Percentiles rank a stretch among this genome's conserved stretches.
Evolutionary conservation across 2,113 vertebrate species (phyloP).

Genomic region (Rhineura floridana): DNA sequence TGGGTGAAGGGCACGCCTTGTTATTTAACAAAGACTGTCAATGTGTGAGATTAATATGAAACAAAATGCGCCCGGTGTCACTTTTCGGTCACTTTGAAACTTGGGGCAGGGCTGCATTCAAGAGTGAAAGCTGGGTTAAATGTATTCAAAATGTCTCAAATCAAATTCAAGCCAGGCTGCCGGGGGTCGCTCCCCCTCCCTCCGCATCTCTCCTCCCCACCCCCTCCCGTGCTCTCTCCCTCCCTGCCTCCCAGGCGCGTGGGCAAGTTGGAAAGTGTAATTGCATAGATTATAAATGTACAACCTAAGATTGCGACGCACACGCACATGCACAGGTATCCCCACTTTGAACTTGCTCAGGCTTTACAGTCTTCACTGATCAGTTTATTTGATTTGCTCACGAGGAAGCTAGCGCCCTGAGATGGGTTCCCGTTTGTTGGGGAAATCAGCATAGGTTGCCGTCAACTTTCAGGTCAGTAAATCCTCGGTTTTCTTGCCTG

Average conservation of each 20-base stretch:
- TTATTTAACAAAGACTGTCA: constrained; percentile 99
- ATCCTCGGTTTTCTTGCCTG: constrained; percentile 28
- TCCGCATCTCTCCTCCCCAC: not conserved
- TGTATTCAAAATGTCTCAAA: constrained; percentile 83
- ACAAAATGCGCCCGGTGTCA: constrained; percentile 98
- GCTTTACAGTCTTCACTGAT: constrained; percentile 60
- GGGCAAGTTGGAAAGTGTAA: constrained; percentile 67
- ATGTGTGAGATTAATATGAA: constrained; percentile 99
- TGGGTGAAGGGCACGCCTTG: constrained; percentile 95
- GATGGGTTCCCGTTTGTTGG: constrained; percentile 63
- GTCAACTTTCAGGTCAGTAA: constrained; percentile 51
- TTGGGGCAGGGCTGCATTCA: constrained; percentile 82
- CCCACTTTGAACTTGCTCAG: not conserved
- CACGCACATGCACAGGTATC: not conserved
- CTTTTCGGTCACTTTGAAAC: constrained; percentile 96
- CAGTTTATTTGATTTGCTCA: constrained; percentile 50
- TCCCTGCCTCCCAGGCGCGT: constrained; percentile 54
- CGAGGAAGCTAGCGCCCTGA: constrained; percentile 57
- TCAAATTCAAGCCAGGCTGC: constrained; percentile 75
- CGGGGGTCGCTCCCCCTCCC: constrained; percentile 45
- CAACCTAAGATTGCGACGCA: not conserved
- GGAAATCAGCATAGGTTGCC: constrained; percentile 53
- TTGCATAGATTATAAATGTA: constrained; percentile 25
- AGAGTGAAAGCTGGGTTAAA: constrained; percentile 77
- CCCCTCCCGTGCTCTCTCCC: constrained; percentile 10